Percentiles rank a stretch among this genome's conserved stretches.
Evolutionary conservation across 2,113 vertebrate species (phyloP).

Genomic region (Gnathonemus echidnorhynchus): DNA sequence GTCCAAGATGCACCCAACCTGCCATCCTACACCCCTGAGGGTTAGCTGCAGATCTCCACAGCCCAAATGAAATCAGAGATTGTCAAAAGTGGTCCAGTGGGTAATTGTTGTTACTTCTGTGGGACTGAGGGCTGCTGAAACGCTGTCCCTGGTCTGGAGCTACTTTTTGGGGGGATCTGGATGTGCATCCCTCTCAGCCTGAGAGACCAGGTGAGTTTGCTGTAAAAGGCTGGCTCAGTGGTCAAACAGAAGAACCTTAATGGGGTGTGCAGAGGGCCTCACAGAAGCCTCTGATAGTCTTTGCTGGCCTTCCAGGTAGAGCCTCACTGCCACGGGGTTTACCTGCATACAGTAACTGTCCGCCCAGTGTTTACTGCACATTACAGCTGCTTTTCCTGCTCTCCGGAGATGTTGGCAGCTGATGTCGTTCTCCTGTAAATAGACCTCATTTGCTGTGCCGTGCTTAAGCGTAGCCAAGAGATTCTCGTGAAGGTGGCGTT

Average conservation of each 20-base stretch:
- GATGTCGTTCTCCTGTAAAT: not conserved
- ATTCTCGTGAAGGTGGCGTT: not conserved
- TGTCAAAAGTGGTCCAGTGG: not conserved
- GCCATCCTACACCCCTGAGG: not conserved
- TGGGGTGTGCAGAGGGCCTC: not conserved
- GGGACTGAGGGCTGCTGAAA: not conserved
- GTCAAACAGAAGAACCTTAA: not conserved
- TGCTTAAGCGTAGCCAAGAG: not conserved
- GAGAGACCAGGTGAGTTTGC: not conserved
- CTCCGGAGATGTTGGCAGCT: not conserved
- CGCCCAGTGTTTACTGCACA: not conserved
- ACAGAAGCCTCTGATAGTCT: not conserved
- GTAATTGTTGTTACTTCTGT: not conserved
- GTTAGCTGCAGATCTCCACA: not conserved
- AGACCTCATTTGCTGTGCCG: not conserved
- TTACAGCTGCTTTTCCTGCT: not conserved
- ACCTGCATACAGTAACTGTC: not conserved
- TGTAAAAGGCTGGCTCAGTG: not conserved
- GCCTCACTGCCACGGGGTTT: not conserved
- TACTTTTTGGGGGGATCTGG: not conserved
- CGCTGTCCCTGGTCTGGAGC: not conserved
- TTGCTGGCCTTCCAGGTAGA: not conserved
- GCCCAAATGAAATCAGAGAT: not conserved
- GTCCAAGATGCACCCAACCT: not conserved
- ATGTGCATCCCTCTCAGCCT: not conserved